Conservation (phyloP, 2,797 vertebrate species). For the Numenius phaeopus region DNA sequence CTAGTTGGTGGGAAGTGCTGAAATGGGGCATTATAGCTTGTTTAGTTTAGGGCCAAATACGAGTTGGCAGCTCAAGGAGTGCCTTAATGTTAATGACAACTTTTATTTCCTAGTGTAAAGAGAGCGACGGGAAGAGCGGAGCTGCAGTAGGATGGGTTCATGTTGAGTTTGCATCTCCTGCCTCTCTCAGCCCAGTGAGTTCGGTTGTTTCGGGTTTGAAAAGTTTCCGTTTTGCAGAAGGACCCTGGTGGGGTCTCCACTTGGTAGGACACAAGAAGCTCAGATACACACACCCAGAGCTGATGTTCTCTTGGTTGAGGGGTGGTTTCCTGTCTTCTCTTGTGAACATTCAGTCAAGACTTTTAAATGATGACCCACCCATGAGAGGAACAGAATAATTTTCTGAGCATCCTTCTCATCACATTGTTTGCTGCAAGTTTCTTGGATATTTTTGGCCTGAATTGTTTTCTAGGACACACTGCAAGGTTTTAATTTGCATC, state of each 20-base stretch:
- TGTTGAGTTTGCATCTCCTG: background rate
- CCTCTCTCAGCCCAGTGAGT: fast-evolving
- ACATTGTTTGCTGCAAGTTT: background rate
- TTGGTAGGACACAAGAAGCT: background rate
- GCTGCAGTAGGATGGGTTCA: background rate
- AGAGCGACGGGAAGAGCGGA: background rate
- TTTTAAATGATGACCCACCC: background rate
- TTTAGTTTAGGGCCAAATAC: background rate
- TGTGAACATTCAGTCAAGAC: background rate
- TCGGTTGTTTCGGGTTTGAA: background rate
- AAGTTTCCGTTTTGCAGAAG: background rate
- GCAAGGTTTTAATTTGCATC: background rate
- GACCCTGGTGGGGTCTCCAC: background rate
- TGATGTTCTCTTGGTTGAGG: background rate
- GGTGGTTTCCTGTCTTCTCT: background rate
- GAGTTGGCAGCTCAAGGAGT: background rate
- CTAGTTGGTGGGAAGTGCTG: fast-evolving
- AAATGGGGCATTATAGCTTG: fast-evolving
- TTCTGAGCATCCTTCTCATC: background rate
- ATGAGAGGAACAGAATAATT: background rate
- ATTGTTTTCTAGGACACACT: background rate
- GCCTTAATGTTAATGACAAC: fast-evolving
- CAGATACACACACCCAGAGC: background rate
- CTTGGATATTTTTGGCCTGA: background rate
- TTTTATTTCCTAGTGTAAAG: background rate